Evolutionary conservation across 2,888 invertebrate species (phyloP).

Genomic region (Myathropa florea): DNA sequence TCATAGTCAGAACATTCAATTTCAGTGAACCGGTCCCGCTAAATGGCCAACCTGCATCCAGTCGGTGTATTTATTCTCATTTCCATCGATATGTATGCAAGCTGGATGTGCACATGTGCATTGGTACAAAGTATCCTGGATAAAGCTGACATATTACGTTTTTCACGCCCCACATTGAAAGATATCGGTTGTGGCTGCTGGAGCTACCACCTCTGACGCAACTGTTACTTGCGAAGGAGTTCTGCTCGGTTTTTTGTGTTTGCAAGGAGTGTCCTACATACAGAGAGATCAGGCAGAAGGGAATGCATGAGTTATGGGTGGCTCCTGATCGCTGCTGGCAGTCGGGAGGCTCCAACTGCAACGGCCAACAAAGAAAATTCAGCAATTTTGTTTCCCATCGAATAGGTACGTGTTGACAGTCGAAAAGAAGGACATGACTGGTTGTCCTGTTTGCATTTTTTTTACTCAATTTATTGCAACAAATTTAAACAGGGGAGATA

Average conservation of each 20-base stretch:
- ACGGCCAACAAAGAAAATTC: slow-evolving; percentile 43
- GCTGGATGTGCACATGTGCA: neutral
- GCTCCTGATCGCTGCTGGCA: no score
- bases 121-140: slow-evolving; percentile 45
- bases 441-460: slow-evolving; percentile 35
- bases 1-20: slow-evolving; percentile 12
- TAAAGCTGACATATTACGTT: slow-evolving; percentile 58
- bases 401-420: slow-evolving; percentile 56
- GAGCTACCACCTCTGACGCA: slow-evolving; percentile 12
- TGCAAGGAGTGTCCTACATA: slow-evolving; percentile 33
- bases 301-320: slow-evolving; percentile 56
- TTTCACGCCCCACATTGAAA: slow-evolving; percentile 19
- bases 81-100: slow-evolving; percentile 20
- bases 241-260: slow-evolving; percentile 14
- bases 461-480: slow-evolving; percentile 48
- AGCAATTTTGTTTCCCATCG: slow-evolving; percentile 26
- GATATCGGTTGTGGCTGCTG: slow-evolving; percentile 30
- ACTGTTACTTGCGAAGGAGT: slow-evolving; percentile 47
- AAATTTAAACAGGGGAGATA: slow-evolving; percentile 56
- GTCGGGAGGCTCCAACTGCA: slow-evolving; percentile 12
- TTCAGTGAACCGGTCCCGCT: slow-evolving; percentile 17
- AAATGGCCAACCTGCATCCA: slow-evolving; percentile 26
- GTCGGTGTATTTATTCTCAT: slow-evolving; percentile 33
- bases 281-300: slow-evolving; percentile 13
- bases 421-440: slow-evolving; percentile 25